Percentiles rank a stretch among this genome's conserved stretches.
phyloP scores from a whole-genome alignment of 2,113 vertebrate genomes.

The Paradoxurus hermaphroditus region DNA sequence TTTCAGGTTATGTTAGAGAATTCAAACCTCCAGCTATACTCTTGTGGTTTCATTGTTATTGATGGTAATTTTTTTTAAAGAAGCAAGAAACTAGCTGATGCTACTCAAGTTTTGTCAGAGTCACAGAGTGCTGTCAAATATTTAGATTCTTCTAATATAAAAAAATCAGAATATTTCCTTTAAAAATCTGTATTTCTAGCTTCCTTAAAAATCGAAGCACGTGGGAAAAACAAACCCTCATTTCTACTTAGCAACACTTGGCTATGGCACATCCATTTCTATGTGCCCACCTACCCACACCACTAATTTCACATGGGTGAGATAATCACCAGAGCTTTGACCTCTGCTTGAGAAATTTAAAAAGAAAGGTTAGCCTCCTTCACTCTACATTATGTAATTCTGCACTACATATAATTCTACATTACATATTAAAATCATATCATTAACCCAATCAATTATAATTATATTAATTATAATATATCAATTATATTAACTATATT shows the following conservation, averaged over 20 bases:
- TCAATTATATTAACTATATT: too few species aligned
- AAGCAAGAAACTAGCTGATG: neutral
- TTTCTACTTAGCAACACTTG: neutral
- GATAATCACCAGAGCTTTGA: neutral
- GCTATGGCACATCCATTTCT: fast-evolving
- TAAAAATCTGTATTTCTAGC: neutral
- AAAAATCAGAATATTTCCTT: neutral
- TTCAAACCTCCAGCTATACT: neutral
- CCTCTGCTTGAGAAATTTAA: neutral
- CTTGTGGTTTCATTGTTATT: neutral
- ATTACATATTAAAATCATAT: neutral
- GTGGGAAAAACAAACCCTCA: neutral
- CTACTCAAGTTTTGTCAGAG: neutral
- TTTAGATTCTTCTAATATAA: neutral
- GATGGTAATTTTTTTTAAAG: neutral
- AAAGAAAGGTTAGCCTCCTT: neutral
- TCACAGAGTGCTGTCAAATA: neutral
- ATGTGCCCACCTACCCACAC: neutral
- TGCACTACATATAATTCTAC: neutral
- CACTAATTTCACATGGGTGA: neutral
- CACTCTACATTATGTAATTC: neutral
- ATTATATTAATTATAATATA: neutral
- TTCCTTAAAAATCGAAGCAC: neutral
- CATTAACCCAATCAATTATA: neutral
- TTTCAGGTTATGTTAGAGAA: neutral